Base-by-base conservation (phyloP, 2,888 invertebrate species). In the Pristionchus fissidentatus region DNA sequence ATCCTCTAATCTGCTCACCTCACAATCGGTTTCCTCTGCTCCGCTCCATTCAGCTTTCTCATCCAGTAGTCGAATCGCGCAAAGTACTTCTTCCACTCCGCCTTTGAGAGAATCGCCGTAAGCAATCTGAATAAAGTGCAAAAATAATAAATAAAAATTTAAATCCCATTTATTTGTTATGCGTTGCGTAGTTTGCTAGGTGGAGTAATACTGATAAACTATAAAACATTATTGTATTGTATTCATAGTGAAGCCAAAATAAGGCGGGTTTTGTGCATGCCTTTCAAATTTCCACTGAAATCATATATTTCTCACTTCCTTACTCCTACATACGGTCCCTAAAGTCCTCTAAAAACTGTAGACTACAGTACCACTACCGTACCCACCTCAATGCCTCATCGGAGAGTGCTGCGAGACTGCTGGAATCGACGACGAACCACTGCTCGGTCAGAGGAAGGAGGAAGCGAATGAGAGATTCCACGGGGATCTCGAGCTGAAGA, bases 381-480 rank as follows among this genome's bases (percentile, higher is more conserved):
- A 60, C 60, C 8, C 13, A 79, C 79, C 79, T 43, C 35, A 81
- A 49, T 32, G 81, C 81, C 60, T 81, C 81, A 66, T 81, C 81
- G 22, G 81, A 81, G 1, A 66, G 62, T n/a, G 81, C 81, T 22
- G 62, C 62, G 32, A 62, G 29, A 62, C 62, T 62, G 15, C 62
- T 62, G 62, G 13, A 32, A 13, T 62, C 62, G 35, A 81, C 52
- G 86, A 96, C 95, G 55, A 98, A 93, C 93, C 96, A 97, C 55
- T 95, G 94, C 0, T 96, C 95, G 0, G 96, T 95, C 84, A 98
- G 93, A 0, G 98, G 98, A 84, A 97, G 93, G 84, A 98, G 94
- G 91, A 96, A 97, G 88, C 96, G 95, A 0, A 96, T 95, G 15
- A 98, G 93, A 0, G 96, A 91, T 94, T 95, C 90, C 77, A 87